Base-by-base conservation (phyloP, 2,888 invertebrate genomes). In the Nasonia oneida region DNA sequence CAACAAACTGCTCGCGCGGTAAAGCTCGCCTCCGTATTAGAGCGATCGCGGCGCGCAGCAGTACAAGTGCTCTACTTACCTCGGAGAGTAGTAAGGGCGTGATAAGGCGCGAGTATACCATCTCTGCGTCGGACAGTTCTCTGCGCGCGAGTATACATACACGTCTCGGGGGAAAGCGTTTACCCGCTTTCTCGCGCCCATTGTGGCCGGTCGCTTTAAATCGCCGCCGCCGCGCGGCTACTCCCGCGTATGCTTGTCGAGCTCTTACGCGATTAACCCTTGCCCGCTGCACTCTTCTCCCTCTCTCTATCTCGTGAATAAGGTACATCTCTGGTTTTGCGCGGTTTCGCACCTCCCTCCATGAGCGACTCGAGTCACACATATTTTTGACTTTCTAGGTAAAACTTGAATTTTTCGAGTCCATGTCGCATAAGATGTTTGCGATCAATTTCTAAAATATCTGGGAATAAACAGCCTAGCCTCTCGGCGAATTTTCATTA, bases 181-280 rank as follows among this genome's bases (percentile, higher is more conserved):
- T 61, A 61, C 57, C 23, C 57, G 57, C n/a, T 23, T 61, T 61
- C 57, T 61, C 57, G 57, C 57, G 57, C 57, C 57, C 57, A 61
- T n/a, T 18, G 57, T n/a, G 57, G 18, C 57, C 57, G n/a, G 23
- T 23, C 6, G 57, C 57, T 53, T 53, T 53, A 53, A 53, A 53
- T 18, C 53, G 53, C 53, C 53, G 18, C 53, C 53, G 18, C 53
- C 53, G 53, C 53, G 53, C 18, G 18, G 53, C 53, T 53, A 53
- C 53, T 53, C 53, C 53, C 53, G 53, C 53, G 18, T 53, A 18
- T 53, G 53, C 53, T 53, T 18, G 53, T 15, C 53, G 53, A 53
- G 53, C 53, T 61, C 57, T 61, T 61, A 61, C 57, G 57, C 57
- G 57, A 61, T 61, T 61, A 61, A 61, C 57, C 57, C 57, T 61